A percentile compares a stretch with the other conserved stretches of the same genome.
These are phyloP conservation scores for Cotesia chilonis DNA, from an alignment of 1,140 invertebrate genomes.

Conservation along the genomic window DNA sequence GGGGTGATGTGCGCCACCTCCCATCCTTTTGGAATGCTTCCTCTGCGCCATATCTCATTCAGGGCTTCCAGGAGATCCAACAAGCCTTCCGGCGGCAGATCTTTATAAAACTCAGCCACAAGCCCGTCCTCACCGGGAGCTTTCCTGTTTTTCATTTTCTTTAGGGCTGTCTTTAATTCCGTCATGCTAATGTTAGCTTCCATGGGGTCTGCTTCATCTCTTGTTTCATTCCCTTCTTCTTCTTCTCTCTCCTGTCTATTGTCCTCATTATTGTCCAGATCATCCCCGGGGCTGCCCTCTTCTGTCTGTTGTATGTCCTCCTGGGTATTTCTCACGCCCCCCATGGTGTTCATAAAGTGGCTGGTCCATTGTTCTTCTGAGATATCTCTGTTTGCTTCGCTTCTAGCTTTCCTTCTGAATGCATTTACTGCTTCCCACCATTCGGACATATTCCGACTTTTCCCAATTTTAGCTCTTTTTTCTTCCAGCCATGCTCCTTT, in stretches of 20 bases:
- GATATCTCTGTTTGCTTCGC: neutral
- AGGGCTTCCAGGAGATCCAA: neutral
- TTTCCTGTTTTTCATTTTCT: neutral
- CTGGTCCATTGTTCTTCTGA: neutral
- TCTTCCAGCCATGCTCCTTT: too few relatives aligned
- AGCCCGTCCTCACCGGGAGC: neutral
- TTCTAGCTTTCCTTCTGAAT: neutral
- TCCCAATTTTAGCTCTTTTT: too few relatives aligned
- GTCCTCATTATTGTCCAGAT: too few relatives aligned
- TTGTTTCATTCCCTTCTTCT: too few relatives aligned
- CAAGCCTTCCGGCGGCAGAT: neutral
- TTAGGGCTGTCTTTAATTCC: too few relatives aligned
- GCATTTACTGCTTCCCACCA: constrained; percentile 1
- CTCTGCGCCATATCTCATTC: neutral
- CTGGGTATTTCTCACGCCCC: too few relatives aligned
- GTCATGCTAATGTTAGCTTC: neutral
- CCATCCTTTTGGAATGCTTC: neutral
- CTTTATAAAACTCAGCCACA: neutral
- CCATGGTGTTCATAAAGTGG: neutral
- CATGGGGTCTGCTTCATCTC: too few relatives aligned
- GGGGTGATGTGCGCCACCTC: neutral
- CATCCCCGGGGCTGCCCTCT: too few relatives aligned
- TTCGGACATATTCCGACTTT: neutral
- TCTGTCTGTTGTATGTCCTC: too few relatives aligned
- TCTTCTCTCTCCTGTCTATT: too few relatives aligned